phyloP scores from a whole-genome alignment of 2,113 vertebrate species.

The Dicaeum eximium region DNA sequence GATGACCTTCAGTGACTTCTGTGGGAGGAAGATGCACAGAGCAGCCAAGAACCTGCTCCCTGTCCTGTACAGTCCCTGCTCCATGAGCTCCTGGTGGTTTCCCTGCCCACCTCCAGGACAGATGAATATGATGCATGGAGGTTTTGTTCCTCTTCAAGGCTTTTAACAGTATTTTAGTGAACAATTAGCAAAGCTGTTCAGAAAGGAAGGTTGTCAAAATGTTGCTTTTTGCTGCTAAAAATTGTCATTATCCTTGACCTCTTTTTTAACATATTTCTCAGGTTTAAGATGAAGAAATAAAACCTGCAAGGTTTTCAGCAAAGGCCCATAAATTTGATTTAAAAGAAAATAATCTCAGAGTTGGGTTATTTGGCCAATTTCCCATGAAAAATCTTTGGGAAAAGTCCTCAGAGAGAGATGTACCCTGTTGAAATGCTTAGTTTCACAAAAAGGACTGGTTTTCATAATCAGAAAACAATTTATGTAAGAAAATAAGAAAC shows the following conservation, averaged over 20 bases:
- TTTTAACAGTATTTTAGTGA: neutral
- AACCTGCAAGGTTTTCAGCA: neutral
- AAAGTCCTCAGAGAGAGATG: neutral
- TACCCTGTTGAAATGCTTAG: neutral
- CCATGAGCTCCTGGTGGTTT: neutral
- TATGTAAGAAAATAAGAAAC: slow-evolving; percentile 11
- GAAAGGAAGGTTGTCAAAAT: neutral
- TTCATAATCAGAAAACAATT: neutral
- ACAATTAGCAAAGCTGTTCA: neutral
- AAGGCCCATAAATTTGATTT: neutral
- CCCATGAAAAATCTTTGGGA: neutral
- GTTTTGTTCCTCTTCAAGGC: neutral
- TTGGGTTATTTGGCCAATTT: slow-evolving; percentile 5
- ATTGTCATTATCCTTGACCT: neutral
- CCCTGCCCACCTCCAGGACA: neutral
- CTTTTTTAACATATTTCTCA: neutral
- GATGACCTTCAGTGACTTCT: neutral
- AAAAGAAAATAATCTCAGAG: neutral
- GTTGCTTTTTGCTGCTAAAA: neutral
- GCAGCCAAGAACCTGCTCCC: neutral
- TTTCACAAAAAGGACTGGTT: slow-evolving; percentile 9
- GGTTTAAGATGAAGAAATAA: neutral
- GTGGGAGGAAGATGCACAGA: neutral
- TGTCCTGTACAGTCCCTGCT: neutral
- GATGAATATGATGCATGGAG: neutral